Percentiles rank a stretch among this genome's conserved stretches.
Evolutionary conservation across 2,113 vertebrate species (phyloP).

Genomic region (Acrocephalus arundinaceus): DNA sequence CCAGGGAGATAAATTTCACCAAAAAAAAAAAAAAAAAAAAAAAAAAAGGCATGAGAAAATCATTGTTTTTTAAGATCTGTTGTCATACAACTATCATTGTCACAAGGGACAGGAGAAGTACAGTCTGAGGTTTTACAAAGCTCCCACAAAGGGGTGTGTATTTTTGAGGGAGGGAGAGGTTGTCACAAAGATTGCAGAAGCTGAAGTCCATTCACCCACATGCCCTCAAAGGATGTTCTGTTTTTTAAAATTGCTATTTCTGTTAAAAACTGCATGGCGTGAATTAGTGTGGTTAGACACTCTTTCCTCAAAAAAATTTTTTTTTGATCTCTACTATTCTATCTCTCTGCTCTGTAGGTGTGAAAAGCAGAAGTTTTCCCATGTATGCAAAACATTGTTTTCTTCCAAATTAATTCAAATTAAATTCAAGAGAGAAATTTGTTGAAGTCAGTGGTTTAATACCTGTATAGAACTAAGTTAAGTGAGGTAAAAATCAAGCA

Average conservation of each 20-base stretch:
- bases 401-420: neutral
- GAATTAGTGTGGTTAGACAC: neutral
- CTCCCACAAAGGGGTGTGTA: neutral
- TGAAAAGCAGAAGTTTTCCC: neutral
- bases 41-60: neutral
- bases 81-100: neutral
- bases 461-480: neutral
- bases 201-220: neutral
- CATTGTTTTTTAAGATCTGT: neutral
- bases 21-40: neutral
- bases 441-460: neutral
- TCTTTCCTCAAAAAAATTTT: neutral
- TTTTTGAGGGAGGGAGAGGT: neutral
- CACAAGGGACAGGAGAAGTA: neutral
- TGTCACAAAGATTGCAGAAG: neutral
- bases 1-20: neutral
- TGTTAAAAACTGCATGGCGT: neutral
- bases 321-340: neutral
- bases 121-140: constrained; percentile 12
- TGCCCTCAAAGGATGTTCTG: neutral
- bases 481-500: neutral
- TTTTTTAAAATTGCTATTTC: neutral
- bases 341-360: neutral
- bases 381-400: neutral
- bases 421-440: neutral